Evolutionary conservation across 2,113 vertebrate species (phyloP).

Genomic region (Casuarius casuarius): DNA sequence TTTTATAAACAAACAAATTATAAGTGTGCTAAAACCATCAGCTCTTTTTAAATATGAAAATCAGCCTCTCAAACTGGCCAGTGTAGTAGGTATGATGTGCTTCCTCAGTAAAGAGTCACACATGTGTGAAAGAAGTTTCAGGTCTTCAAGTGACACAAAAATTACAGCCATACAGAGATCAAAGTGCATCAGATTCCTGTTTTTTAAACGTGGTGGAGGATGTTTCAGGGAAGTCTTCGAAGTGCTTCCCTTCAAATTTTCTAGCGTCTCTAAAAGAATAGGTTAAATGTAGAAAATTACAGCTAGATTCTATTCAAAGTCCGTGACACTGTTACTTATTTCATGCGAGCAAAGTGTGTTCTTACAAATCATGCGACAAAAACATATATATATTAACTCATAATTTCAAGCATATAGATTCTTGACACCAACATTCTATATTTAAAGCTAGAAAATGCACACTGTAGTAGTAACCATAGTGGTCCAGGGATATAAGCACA

Average conservation of each 20-base stretch:
- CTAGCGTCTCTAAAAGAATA: background rate
- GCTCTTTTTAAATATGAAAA: background rate
- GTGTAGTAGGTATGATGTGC: background rate
- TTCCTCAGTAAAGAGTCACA: background rate
- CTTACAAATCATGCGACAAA: background rate
- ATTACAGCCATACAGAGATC: background rate
- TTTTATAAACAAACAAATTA: background rate
- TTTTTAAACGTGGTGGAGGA: background rate
- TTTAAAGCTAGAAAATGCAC: background rate
- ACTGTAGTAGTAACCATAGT: background rate
- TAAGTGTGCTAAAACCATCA: background rate
- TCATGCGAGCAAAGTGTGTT: background rate
- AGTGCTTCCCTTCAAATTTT: constrained; percentile 8
- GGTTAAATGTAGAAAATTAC: constrained; percentile 22
- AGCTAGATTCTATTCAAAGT: background rate
- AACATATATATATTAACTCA: background rate
- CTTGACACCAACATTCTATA: background rate
- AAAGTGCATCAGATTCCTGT: background rate
- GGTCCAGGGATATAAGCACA: background rate
- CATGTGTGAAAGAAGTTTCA: background rate
- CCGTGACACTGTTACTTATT: background rate
- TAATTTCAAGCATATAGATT: background rate
- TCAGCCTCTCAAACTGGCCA: background rate
- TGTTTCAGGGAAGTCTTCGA: background rate
- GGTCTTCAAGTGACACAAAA: background rate